Evolutionary conservation across 2,888 invertebrate genomes (phyloP).

Genomic region (Watsonalla binaria): DNA sequence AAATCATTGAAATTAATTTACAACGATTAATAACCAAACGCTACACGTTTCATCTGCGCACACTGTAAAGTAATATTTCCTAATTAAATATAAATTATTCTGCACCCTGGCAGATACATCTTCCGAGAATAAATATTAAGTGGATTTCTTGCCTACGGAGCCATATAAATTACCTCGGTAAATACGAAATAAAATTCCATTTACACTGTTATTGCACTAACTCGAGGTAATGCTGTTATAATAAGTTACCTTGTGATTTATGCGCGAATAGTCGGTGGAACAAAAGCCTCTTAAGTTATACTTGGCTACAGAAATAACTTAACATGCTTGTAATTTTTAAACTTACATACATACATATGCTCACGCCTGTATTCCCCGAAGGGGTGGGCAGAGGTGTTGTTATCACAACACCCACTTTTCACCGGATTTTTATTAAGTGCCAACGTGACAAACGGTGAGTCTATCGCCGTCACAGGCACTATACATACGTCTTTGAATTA

Average conservation of each 20-base stretch:
- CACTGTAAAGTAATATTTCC: constrained; percentile 6
- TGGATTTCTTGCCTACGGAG: neutral
- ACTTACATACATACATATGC: no score
- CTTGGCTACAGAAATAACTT: no score
- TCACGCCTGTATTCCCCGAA: no score
- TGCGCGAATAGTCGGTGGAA: neutral
- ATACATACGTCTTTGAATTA: no score
- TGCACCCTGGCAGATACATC: constrained; percentile 16
- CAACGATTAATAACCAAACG: neutral
- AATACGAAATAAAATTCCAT: constrained; percentile 39
- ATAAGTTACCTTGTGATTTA: constrained; percentile 26
- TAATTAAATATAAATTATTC: constrained; percentile 19
- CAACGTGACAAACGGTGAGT: no score
- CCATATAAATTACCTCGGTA: constrained; percentile 24
- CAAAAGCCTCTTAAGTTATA: neutral
- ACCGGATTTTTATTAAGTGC: no score
- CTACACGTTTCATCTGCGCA: neutral
- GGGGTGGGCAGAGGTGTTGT: no score
- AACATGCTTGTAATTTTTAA: no score
- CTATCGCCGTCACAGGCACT: no score
- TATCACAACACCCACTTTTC: no score
- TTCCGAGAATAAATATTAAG: constrained; percentile 6
- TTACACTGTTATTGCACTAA: constrained; percentile 31
- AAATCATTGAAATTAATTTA: neutral
- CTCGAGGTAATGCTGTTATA: constrained; percentile 35